Conservation (phyloP, 2,113 vertebrate genomes). For the Todiramphus chloris region DNA sequence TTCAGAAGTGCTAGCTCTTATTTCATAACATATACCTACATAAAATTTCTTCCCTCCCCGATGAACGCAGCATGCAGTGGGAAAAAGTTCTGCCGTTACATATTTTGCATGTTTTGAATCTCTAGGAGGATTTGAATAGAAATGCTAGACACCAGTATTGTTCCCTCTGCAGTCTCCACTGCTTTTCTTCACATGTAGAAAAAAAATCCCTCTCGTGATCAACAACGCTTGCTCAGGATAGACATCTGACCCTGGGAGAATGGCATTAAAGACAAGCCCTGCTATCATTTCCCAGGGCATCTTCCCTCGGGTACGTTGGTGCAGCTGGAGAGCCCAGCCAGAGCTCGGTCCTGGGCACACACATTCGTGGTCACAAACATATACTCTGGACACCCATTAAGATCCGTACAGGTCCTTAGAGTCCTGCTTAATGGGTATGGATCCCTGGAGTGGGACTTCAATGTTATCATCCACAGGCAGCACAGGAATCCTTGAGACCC, state of each 20-base stretch:
- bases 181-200: background rate
- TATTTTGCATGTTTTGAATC: background rate
- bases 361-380: rapidly evolving
- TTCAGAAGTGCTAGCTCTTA: background rate
- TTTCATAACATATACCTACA: background rate
- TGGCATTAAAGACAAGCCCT: background rate
- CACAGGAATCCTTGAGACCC: background rate
- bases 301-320: rapidly evolving
- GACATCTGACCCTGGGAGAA: background rate
- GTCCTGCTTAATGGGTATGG: background rate
- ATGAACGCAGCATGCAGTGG: background rate
- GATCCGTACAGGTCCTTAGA: background rate
- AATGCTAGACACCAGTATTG: background rate
- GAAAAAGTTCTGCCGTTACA: background rate
- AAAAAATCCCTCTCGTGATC: background rate
- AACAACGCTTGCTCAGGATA: background rate
- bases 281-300: background rate
- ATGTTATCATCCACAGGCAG: background rate
- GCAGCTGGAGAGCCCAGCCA: background rate
- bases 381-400: background rate
- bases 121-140: background rate
- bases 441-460: background rate
- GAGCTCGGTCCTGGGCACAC: background rate
- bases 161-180: background rate
- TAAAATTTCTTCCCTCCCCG: background rate